Base-by-base conservation (phyloP, 2,797 vertebrate species). In the Silurus aristotelis region DNA sequence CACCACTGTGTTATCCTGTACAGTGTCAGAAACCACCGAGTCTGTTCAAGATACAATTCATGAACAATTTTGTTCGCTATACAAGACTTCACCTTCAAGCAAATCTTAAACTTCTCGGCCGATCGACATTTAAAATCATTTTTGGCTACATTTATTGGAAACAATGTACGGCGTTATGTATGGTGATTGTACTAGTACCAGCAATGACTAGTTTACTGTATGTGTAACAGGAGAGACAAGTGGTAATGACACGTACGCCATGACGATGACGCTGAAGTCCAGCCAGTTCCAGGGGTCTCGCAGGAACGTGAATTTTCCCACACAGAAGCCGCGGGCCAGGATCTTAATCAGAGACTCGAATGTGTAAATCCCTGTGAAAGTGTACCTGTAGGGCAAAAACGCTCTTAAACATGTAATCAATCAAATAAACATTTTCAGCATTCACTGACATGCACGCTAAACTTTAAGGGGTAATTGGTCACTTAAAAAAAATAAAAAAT, bases 251-350 rank as follows among this genome's bases (percentile, higher is more conserved):
- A 99, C 98, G 97, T 97, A 99, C 98, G 98, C 98, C 98, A 99
- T 98, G 92, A 96, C 91, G 92, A 99, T 99, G 92, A 99, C 98
- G 89, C 96, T 98, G 95, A 99, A 99, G 92, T 99, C 98, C 91
- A 99, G 94, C 97, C 98, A 99, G 94, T 99, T 99, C 98, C 98
- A 99, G 7, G 98, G 98, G 88, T 99, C 98, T 87, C 96, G 94
- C 86, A 99, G 96, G 91, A 99, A 99, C 68, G 98, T 99, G 93
- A 99, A 99, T 91, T 95, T 95, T 92, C 99, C 98, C 93, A 99
- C 93, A 87, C 97, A 99, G 95, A 99, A 99, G 83, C 98, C 98
- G 90, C 98, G 96, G 87, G 98, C 98, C 92, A 99, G 95, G 92
- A 99, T 99, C 96, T 99, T 99, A 90, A 98, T 96, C 81, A 99